These are phyloP conservation scores for Eupelmus urozonus DNA, from an alignment of 2,888 invertebrate genomes.

Conservation along the genomic window DNA sequence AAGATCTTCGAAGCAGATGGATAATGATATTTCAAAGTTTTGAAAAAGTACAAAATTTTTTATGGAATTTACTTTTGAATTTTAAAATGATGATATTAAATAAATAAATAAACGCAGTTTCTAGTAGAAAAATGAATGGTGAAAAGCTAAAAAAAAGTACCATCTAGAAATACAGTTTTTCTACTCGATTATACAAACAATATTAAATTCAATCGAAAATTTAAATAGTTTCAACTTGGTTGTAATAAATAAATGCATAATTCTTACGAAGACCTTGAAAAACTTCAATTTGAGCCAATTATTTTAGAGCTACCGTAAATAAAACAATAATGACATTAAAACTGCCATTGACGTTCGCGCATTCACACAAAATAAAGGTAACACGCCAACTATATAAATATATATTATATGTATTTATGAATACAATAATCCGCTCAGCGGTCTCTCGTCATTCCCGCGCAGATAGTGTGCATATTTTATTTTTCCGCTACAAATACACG, in stretches of 20 bases:
- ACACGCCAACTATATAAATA: constrained; percentile 32
- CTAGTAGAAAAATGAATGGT: not conserved
- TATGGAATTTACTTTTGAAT: not conserved
- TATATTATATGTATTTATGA: constrained; percentile 17
- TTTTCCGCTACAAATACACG: constrained; percentile 2
- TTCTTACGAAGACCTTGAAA: too few relatives aligned
- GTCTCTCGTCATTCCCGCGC: not conserved
- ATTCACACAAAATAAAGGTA: constrained; percentile 15
- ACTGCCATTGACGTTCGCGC: not conserved
- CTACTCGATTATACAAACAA: too few relatives aligned
- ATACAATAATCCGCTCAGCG: constrained; percentile 33
- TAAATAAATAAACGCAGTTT: not conserved
- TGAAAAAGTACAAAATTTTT: too few relatives aligned
- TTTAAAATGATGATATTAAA: not conserved
- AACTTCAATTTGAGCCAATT: not conserved
- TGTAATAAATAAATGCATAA: too few relatives aligned
- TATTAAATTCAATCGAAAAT: too few relatives aligned
- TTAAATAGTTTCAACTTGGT: too few relatives aligned
- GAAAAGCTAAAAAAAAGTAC: constrained; percentile 3
- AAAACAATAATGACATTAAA: too few relatives aligned
- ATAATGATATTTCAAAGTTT: not conserved
- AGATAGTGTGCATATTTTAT: not conserved
- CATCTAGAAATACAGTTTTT: too few relatives aligned
- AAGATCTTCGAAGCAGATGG: too few relatives aligned
- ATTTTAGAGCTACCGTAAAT: not conserved